Evolutionary conservation across 2,888 invertebrate genomes (phyloP).

Genomic region (Caenorhabditis zanzibari): DNA sequence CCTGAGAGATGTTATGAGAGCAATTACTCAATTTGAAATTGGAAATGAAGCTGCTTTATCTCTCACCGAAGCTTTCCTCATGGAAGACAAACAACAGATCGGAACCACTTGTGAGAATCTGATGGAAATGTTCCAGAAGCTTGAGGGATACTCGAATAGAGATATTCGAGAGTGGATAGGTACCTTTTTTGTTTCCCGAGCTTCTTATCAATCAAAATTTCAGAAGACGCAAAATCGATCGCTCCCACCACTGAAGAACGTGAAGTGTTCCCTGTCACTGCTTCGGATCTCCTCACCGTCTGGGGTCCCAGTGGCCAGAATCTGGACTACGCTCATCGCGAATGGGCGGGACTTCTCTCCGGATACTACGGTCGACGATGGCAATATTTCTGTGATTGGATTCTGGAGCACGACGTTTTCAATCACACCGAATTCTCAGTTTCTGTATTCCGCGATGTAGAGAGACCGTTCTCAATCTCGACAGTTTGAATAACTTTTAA

Average conservation of each 20-base stretch:
- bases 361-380: constrained; percentile 72
- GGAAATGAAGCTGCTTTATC: constrained; percentile 67
- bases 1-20: constrained; percentile 65
- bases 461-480: constrained; percentile 51
- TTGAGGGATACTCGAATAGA: constrained; percentile 55
- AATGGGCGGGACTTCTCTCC: constrained; percentile 67
- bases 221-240: constrained; percentile 42
- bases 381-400: constrained; percentile 72
- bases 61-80: constrained; percentile 61
- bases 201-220: neutral
- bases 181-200: neutral
- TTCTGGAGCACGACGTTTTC: constrained; percentile 62
- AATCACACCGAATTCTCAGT: constrained; percentile 60
- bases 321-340: constrained; percentile 68
- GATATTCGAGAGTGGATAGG: constrained; percentile 58
- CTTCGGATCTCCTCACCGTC: constrained; percentile 52
- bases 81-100: constrained; percentile 61
- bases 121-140: constrained; percentile 52
- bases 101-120: constrained; percentile 51
- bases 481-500: neutral
- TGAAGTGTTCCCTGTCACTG: constrained; percentile 38
- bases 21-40: constrained; percentile 62
- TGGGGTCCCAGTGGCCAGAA: constrained; percentile 52
- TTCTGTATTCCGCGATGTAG: constrained; percentile 63
- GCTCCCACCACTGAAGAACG: constrained; percentile 48